Base-by-base conservation (phyloP, 2,113 vertebrate genomes). In the Menidia beryllina region DNA sequence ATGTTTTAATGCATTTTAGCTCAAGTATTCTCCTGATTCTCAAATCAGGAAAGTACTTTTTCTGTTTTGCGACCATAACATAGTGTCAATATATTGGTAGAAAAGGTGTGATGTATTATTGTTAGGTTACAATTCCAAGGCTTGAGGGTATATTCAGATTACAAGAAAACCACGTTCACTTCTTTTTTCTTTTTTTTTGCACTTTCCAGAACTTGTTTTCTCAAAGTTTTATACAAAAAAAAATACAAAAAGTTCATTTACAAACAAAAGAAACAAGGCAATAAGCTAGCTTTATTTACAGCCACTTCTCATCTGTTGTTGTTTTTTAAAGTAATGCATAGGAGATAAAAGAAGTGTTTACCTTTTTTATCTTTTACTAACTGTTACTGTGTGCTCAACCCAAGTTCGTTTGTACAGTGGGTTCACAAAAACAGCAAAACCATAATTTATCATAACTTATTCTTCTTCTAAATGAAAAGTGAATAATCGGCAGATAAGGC, bases 201-300 rank as follows among this genome's bases (percentile, higher is more conserved):
- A 92, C 90, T 93, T 91, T 90, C 86, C 77, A 84, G 90, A 82
- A 87, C 82, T 82, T 74, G 77, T 90, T 87, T 90, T 96, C 94
- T 89, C 94, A 91, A 94, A 92, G 91, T 95, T 94, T 94, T 96
- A 94, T 99, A 98, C 95, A 98, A 98, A 98, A 58, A 96, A 95
- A 96, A 95, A 95, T 97, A 97, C 92, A 93, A 97, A 98, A 98
- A 96, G 95, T 96, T 96, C 94, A 97, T 98, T 97, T 98, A 98
- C 97, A 98, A 99, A 94, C 88, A 85, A 92, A 92, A 94, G 94
- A 96, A 96, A 95, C 94, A 97, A 97, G 96, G 95, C 96, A 96
- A 95, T 95, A 95, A 92, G 94, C 94, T 96, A 93, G 94, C 94
- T 89, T 91, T 97, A 98, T 99, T 87, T 98, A 98, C 98, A 98